phyloP scores from a whole-genome alignment of 1,140 invertebrate species.

The Pectinophora gossypiella region DNA sequence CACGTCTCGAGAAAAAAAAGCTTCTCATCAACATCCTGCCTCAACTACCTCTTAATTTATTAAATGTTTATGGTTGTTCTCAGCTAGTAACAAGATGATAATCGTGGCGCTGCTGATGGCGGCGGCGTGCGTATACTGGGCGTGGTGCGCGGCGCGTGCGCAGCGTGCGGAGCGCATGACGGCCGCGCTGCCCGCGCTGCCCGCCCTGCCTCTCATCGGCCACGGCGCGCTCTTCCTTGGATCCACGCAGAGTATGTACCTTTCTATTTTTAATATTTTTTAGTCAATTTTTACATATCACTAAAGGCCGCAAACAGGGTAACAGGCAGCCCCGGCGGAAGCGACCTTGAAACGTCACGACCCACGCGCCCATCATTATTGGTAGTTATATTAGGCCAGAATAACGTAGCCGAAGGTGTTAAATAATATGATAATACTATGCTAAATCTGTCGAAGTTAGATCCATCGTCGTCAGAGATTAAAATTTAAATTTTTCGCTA shows the following conservation, averaged over 20 bases:
- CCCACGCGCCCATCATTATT: background rate
- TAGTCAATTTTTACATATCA: too few species aligned
- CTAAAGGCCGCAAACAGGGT: background rate
- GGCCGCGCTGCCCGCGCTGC: conserved; percentile 68
- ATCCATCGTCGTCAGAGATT: too few species aligned
- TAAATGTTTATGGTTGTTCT: too few species aligned
- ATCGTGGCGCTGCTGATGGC: conserved; percentile 25
- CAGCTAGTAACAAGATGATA: conserved; percentile 35
- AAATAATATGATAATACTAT: background rate
- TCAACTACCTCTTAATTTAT: too few species aligned
- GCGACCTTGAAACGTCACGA: background rate
- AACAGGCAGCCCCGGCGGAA: background rate
- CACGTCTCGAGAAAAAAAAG: too few species aligned
- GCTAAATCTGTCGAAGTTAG: background rate
- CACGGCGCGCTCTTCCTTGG: conserved; percentile 74
- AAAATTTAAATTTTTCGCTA: too few species aligned
- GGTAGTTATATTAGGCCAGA: background rate
- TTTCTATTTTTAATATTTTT: too few species aligned
- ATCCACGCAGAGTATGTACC: conserved; percentile 66
- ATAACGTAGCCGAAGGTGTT: background rate
- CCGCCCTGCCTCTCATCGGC: conserved; percentile 76
- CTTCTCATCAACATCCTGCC: too few species aligned
- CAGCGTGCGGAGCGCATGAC: conserved; percentile 39
- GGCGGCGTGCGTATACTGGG: conserved; percentile 23
- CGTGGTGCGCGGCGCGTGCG: conserved; percentile 18